Base-by-base conservation (phyloP, 2,888 invertebrate genomes). In the Schizotus pectinicornis region DNA sequence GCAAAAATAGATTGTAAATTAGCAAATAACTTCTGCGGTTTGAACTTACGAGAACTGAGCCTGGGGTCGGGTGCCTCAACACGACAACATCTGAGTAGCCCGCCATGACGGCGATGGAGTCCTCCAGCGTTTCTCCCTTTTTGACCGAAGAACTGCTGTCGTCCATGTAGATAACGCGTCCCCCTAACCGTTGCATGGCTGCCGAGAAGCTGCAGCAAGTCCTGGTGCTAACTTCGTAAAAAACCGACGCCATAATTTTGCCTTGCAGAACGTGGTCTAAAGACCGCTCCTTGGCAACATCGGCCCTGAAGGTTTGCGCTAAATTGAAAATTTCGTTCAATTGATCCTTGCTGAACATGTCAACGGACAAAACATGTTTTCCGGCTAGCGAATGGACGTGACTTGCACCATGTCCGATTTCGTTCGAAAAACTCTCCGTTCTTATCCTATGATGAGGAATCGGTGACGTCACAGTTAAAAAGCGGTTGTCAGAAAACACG, bases 141-240 rank as follows among this genome's bases (percentile, higher is more conserved):
- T 94, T 91, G 9, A 92, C 94, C 0, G 98, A 98, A 0, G 98
- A 98, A 60, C 89, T 91, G 0, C 88, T 86, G 67, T 92, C 91
- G 74, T 98, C 93, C 81, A 98, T 92, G 74, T 91, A 87, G 68
- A 97, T 88, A 0, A 98, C 95, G 14, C 88, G 86, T 0, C 98
- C 99, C 6, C 99, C 99, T 3, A 99, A 85, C 62, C 98, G 84
- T 77, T 94, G 92, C 95, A 98, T 98, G 0, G 99, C 99, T 0
- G 95, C 94, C 0, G 94, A 86, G 81, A 99, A 99, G 76, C 98
- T 98, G 77, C 94, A 94, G 70, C 91, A 90, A 0, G 99, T 99
- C 59, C 99, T 85, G 0, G 99, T 99, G 76, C 97, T 98, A 0
- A 91, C 95, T 85, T 99, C 99, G 80, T 95, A 99, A 80, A 99